Evolutionary conservation across 2,113 vertebrate species (phyloP), one percentile per base, ranked within the genome.

Genomic region (Vimba vimba): DNA sequence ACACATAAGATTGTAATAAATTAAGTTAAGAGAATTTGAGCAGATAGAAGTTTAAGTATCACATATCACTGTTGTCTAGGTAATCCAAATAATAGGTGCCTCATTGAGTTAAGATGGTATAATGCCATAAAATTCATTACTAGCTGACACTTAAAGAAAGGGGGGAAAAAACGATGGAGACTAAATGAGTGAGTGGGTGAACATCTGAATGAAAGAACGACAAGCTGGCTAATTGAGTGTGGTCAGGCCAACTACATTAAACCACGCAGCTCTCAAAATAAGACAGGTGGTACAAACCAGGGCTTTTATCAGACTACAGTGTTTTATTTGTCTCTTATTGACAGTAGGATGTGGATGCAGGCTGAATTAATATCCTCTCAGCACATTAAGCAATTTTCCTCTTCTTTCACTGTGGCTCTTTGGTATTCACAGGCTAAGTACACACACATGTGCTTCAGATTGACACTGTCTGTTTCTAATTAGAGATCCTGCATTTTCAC

Each of bases 361-460:
- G 17, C 25, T 50, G 10, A 69, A 82, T 82, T 33, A 33, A 82
- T 82, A 55, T 69, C 62, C 64, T 82, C 64, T 82, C 27, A 36
- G 62, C 19, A 69, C 80, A 82, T 82, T 82, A 69, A 82, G 45
- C 62, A 82, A 82, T 69, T 69, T 82, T 66, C 77, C 75, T 89
- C 90, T 86, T 85, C 85, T 85, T 60, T 66, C 60, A 66, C 23
- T 23, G 12, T n/a, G 64, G 62, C 43, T 52, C 9, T 64, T 80
- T 82, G 43, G 62, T 45, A 82, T 82, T 36, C 79, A 50, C 1
- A 68, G 19, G 19, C 45, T 69, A 82, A 52, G 80, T n/a, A 50
- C 5, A 50, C 30, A n/a, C 60, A 64, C 23, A 50, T 30, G 39
- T 6, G 4, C 12, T 9, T 27, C 6, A 68, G 62, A 82, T 33